Evolutionary conservation across 2,797 vertebrate genomes (phyloP).

Genomic region (Sebastes trivittatus): DNA sequence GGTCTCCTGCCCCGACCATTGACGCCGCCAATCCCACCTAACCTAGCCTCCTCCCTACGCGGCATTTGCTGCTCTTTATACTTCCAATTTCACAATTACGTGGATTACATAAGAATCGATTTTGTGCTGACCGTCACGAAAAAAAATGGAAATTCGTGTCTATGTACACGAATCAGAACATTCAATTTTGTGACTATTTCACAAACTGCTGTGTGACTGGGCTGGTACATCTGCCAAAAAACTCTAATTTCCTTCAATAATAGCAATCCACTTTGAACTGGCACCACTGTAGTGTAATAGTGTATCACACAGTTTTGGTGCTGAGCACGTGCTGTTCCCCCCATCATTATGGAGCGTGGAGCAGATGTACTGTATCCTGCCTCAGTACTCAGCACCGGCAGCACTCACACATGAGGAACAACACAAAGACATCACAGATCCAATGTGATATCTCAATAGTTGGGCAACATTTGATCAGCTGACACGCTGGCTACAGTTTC

Average conservation of each 20-base stretch:
- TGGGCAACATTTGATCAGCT: slow-evolving; percentile 3
- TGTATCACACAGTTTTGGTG: slow-evolving; percentile 31
- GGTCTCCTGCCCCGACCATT: too few species aligned
- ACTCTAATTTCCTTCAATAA: slow-evolving; percentile 26
- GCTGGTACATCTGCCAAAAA: slow-evolving; percentile 1
- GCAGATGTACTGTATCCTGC: slow-evolving; percentile 47
- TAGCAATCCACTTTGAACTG: slow-evolving; percentile 20
- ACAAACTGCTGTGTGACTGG: too few species aligned
- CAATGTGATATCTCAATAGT: background rate
- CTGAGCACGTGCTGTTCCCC: slow-evolving; percentile 25
- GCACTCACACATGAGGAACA: background rate
- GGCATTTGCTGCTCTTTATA: too few species aligned
- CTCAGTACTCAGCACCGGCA: slow-evolving; percentile 13
- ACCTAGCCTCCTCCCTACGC: too few species aligned
- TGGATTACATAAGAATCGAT: too few species aligned
- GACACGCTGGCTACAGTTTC: background rate
- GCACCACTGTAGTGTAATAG: slow-evolving; percentile 16
- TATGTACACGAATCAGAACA: fast-evolving
- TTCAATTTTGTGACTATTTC: too few species aligned
- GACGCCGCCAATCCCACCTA: too few species aligned
- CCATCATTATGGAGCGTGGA: slow-evolving; percentile 40
- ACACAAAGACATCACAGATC: slow-evolving; percentile 5
- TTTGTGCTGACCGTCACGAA: too few species aligned
- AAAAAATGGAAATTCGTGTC: too few species aligned
- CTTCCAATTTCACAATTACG: too few species aligned